A percentile compares a stretch with the other conserved stretches of the same genome.
Evolutionary conservation across 2,797 vertebrate genomes (phyloP).

Genomic region (Sparus aurata): DNA sequence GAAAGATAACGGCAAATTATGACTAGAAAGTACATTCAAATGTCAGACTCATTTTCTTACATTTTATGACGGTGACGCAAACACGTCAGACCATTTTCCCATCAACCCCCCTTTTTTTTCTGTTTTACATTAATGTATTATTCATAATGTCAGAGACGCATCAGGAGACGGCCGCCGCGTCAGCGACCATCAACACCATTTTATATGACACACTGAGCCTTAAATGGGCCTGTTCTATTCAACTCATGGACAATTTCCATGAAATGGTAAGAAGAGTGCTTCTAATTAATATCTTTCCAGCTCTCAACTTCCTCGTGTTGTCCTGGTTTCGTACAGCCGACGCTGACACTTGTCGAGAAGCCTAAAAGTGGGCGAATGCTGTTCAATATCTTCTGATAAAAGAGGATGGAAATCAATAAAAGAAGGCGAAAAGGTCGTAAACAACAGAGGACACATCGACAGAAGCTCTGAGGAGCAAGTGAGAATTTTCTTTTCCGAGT

Average conservation of each 20-base stretch:
- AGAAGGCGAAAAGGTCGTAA: neutral
- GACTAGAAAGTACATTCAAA: constrained; percentile 38
- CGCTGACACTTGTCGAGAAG: neutral
- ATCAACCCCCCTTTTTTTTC: neutral
- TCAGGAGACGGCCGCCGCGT: constrained; percentile 22
- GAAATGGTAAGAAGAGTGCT: neutral
- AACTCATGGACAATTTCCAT: neutral
- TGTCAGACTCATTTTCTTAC: constrained; percentile 64
- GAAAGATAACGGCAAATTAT: constrained; percentile 28
- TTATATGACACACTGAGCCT: neutral
- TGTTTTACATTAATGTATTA: constrained; percentile 36
- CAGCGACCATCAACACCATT: neutral
- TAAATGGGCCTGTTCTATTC: neutral
- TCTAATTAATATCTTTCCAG: constrained; percentile 10
- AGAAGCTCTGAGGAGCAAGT: too few relatives aligned
- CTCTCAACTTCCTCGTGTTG: neutral
- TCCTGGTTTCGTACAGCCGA: neutral
- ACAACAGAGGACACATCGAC: too few relatives aligned
- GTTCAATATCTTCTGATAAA: neutral
- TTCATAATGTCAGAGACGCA: constrained; percentile 36
- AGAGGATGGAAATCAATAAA: neutral
- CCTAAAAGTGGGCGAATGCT: neutral
- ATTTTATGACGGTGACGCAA: constrained; percentile 27
- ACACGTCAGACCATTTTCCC: constrained; percentile 17
- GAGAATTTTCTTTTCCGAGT: too few relatives aligned